A percentile compares a stretch with the other conserved stretches of the same genome.
phyloP scores from a whole-genome alignment of 2,113 vertebrate genomes.

The Oxygymnocypris stewartii region DNA sequence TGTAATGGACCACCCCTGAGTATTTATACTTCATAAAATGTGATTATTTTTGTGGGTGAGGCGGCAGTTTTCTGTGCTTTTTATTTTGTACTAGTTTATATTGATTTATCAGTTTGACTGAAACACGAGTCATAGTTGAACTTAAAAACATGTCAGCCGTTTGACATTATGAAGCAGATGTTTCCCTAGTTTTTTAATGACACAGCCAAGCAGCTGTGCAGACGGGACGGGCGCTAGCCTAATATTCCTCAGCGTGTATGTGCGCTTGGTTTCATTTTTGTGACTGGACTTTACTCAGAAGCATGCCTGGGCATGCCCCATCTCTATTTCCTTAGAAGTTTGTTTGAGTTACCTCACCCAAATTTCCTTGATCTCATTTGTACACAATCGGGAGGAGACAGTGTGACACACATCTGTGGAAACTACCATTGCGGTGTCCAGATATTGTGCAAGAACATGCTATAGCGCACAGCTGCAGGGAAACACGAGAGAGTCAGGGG shows the following conservation, averaged over 20 bases:
- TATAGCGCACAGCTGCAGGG: neutral
- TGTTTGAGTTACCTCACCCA: constrained; percentile 52
- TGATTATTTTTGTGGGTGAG: neutral
- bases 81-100: constrained; percentile 13
- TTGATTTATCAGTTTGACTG: neutral
- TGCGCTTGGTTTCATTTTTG: constrained; percentile 30
- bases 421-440: neutral
- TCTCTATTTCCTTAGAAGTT: constrained; percentile 39
- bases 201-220: constrained; percentile 31
- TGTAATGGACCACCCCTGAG: neutral
- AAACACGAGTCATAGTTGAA: constrained; percentile 43
- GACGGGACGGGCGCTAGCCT: neutral
- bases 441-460: neutral
- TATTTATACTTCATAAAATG: neutral
- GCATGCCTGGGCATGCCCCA: constrained; percentile 69
- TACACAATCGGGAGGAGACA: neutral
- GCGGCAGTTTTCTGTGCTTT: neutral
- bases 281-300: constrained; percentile 43
- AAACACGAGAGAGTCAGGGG: neutral
- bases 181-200: constrained; percentile 22
- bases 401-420: neutral
- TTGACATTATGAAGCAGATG: constrained; percentile 17
- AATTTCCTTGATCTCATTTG: constrained; percentile 51
- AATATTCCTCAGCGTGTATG: neutral
- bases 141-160: neutral